phyloP scores from a whole-genome alignment of 1,140 invertebrate genomes.

The Mycetomoellerius zeteki region DNA sequence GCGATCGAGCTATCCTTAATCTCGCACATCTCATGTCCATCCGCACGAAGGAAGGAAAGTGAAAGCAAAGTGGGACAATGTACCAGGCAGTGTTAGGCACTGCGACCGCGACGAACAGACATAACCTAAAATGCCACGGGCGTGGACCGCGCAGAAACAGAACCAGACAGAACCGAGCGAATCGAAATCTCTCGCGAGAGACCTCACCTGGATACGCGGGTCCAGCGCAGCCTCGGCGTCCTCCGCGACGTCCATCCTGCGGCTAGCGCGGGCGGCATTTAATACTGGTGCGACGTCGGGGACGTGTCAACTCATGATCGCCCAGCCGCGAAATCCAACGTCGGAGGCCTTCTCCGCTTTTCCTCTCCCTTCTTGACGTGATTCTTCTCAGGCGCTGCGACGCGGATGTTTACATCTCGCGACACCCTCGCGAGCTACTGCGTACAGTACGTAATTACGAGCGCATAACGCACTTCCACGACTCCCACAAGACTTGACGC shows the following conservation, averaged over 20 bases:
- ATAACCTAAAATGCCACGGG: constrained; percentile 51
- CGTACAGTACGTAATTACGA: background rate
- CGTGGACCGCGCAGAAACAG: constrained; percentile 62
- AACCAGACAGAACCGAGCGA: background rate
- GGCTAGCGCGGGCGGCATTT: constrained; percentile 77
- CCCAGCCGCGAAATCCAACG: background rate
- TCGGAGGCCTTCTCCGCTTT: background rate
- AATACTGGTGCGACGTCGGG: constrained; percentile 10
- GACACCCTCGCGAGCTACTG: background rate
- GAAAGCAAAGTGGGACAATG: constrained; percentile 83
- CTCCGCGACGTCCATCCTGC: constrained; percentile 85
- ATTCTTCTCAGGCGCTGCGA: background rate
- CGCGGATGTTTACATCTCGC: constrained; percentile 21
- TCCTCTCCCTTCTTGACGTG: background rate
- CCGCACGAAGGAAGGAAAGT: constrained; percentile 40
- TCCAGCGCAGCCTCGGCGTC: constrained; percentile 84
- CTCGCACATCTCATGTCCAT: constrained; percentile 1
- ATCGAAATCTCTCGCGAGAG: background rate
- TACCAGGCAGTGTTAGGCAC: constrained; percentile 82
- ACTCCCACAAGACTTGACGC: too few relatives aligned
- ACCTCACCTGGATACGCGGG: constrained; percentile 84
- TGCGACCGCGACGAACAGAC: constrained; percentile 54
- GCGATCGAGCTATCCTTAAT: background rate
- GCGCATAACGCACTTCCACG: background rate
- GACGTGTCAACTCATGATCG: constrained; percentile 45